A percentile compares a stretch with the other conserved stretches of the same genome.
These are phyloP conservation scores for Drosophila recens DNA, from an alignment of 2,888 invertebrate species.

Conservation along the genomic window DNA sequence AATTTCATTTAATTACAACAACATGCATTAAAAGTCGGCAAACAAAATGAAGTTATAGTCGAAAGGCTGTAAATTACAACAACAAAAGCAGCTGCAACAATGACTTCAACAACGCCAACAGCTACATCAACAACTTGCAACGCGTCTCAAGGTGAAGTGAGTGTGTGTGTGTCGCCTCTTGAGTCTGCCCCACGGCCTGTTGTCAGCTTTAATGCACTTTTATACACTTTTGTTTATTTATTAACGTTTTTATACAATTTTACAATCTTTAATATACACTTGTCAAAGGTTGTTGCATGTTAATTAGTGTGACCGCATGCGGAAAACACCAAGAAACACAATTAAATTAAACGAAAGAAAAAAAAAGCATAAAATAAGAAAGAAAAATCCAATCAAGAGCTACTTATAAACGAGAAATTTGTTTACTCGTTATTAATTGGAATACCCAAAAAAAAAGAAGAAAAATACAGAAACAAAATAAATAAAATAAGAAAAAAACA, in stretches of 20 bases:
- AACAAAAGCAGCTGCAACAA: constrained; percentile 37
- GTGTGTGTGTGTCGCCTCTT: constrained; percentile 46
- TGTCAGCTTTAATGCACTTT: constrained; percentile 66
- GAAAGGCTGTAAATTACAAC: constrained; percentile 54
- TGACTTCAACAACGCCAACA: constrained; percentile 18
- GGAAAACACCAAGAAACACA: constrained; percentile 7
- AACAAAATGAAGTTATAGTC: constrained; percentile 67
- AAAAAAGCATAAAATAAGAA: constrained; percentile 6
- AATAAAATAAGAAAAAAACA: neutral
- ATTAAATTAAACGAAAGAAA: constrained; percentile 13
- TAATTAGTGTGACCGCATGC: constrained; percentile 61
- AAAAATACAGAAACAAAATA: neutral
- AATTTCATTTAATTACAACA: constrained; percentile 69
- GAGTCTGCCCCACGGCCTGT: constrained; percentile 40
- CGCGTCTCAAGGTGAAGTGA: constrained; percentile 66
- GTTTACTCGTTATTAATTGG: constrained; percentile 31
- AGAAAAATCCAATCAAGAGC: constrained; percentile 33
- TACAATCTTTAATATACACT: constrained; percentile 33
- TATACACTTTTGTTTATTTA: constrained; percentile 41
- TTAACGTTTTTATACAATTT: constrained; percentile 13
- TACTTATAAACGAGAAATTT: constrained; percentile 41
- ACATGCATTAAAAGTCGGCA: constrained; percentile 47
- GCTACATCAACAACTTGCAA: constrained; percentile 43
- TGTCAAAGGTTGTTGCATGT: constrained; percentile 42
- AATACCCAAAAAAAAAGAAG: constrained; percentile 18